Percentiles rank a stretch among this genome's conserved stretches.
These are phyloP conservation scores for Alloplasta piceator DNA, from an alignment of 2,888 invertebrate species.

Conservation along the genomic window DNA sequence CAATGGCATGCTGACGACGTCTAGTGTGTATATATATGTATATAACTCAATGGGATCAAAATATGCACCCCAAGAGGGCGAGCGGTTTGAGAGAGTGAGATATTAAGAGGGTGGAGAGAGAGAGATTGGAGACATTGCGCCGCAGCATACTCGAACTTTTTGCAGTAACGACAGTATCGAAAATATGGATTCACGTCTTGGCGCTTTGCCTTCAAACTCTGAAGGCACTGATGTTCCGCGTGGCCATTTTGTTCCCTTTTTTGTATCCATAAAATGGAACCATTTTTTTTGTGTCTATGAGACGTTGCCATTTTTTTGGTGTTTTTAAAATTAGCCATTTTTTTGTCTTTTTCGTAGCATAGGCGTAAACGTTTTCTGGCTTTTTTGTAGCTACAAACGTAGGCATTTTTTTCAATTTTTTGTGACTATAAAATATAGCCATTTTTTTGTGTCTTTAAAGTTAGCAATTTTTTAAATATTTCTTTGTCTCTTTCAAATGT, in stretches of 20 bases:
- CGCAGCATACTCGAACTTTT: not conserved
- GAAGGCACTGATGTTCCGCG: too few relatives aligned
- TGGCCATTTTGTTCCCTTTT: not conserved
- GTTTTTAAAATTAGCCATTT: not conserved
- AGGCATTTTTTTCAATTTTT: too few relatives aligned
- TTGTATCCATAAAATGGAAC: not conserved
- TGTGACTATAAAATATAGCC: not conserved
- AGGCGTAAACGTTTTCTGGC: too few relatives aligned
- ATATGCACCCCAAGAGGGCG: slow-evolving; percentile 41
- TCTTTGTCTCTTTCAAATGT: too few relatives aligned
- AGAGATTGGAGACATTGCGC: slow-evolving; percentile 4
- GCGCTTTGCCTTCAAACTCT: not conserved
- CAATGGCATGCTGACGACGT: too few relatives aligned
- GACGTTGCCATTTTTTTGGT: not conserved
- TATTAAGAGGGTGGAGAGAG: not conserved
- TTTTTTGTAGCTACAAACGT: too few relatives aligned
- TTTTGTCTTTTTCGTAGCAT: too few relatives aligned
- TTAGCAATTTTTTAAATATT: too few relatives aligned
- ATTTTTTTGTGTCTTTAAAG: slow-evolving; percentile 12
- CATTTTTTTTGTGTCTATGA: not conserved
- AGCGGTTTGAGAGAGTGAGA: slow-evolving; percentile 17
- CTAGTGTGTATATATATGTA: not conserved
- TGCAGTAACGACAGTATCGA: not conserved
- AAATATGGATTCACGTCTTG: not conserved
- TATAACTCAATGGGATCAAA: slow-evolving; percentile 42